Percentiles rank a stretch among this genome's conserved stretches.
phyloP scores from a whole-genome alignment of 2,888 invertebrate genomes.

The Ditylenchus weischeri region DNA sequence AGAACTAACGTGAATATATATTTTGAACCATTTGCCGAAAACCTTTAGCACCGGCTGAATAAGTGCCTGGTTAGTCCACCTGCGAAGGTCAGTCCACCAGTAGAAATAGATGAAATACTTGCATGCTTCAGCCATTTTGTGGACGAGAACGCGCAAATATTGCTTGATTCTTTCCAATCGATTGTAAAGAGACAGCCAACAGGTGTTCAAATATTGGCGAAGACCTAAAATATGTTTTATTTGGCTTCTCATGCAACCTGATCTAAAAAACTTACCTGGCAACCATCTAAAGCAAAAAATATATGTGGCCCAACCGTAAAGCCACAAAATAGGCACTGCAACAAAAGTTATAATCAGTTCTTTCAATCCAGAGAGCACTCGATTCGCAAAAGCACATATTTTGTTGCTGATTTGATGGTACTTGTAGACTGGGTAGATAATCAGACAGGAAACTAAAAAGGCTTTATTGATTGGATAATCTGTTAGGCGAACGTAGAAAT shows the following conservation, averaged over 20 bases:
- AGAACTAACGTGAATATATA: neutral
- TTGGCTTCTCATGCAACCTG: no score
- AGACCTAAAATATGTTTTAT: neutral
- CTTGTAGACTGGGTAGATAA: constrained; percentile 52
- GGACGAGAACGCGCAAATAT: neutral
- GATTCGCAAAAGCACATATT: constrained; percentile 28
- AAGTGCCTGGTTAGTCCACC: neutral
- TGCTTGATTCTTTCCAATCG: neutral
- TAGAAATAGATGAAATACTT: constrained; percentile 53
- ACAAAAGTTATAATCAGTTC: constrained; percentile 32
- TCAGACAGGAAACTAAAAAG: constrained; percentile 26
- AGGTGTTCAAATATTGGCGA: neutral
- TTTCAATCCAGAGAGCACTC: constrained; percentile 21
- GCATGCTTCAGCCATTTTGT: constrained; percentile 17
- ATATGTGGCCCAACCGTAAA: constrained; percentile 46
- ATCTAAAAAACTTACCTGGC: constrained; percentile 40
- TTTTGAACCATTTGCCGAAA: neutral
- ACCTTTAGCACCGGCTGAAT: constrained; percentile 13
- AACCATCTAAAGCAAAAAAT: constrained; percentile 49
- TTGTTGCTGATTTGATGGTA: constrained; percentile 48
- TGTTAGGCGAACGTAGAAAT: neutral
- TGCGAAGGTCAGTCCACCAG: constrained; percentile 49
- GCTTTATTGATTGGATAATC: constrained; percentile 15
- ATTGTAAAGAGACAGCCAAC: neutral
- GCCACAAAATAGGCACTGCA: constrained; percentile 38